Evolutionary conservation across 2,888 invertebrate species (phyloP), one percentile per base, ranked within the genome.

Genomic region (Asteroscopus sphinx): DNA sequence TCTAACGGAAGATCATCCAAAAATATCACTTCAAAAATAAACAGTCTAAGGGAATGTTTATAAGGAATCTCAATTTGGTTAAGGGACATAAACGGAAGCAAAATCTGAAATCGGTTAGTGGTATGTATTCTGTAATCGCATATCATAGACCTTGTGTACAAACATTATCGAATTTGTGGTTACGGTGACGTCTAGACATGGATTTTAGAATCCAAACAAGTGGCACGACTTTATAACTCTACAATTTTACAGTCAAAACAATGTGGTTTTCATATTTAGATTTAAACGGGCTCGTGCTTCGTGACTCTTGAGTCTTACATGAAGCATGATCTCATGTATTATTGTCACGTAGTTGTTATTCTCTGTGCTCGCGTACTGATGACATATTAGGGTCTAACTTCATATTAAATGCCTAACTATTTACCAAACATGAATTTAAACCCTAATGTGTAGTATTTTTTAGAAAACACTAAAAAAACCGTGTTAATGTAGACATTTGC

Each of bases 181-280:
- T 15, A 56, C 42, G n/a, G 16, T 53, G 55, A 47, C 30, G 66
- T 71, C 71, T 71, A 68, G 67, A 59, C 71, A 30, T 36, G 39
- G 68, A 52, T 57, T 72, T 68, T 40, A 54, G 71, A 75, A 72
- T 59, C 64, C 60, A 59, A 72, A 75, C 78, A 70, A 77, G 65
- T 62, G 61, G 35, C 33, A 33, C 25, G 36, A 39, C 15, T 40
- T 12, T 52, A 25, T n/a, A 13, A 12, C 15, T 41, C 17, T 32
- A 33, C 30, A 46, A 44, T 39, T 21, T 69, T 62, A 51, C 44
- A 37, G 48, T 51, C 45, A 52, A 65, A 73, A 51, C 68, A 73
- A 71, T 65, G 63, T 65, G 48, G 63, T 65, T 68, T 75, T 76
- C 55, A 67, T 68, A 62, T 70, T 68, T 53, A 65, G 46, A 60